phyloP scores from a whole-genome alignment of 2,888 invertebrate genomes.

The Polymixis lichenea region DNA sequence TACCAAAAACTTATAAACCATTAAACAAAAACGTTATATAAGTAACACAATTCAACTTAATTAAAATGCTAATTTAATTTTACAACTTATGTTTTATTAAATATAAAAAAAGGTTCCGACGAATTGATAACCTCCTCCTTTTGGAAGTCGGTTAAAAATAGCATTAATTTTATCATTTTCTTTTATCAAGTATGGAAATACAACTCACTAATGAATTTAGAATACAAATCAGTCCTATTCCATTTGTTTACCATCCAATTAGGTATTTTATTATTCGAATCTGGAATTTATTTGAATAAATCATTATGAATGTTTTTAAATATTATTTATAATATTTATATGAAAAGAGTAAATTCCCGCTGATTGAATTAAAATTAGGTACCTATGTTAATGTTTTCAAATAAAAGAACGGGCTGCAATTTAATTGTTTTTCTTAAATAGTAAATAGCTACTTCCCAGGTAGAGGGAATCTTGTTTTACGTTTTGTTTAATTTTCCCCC shows the following conservation, averaged over 20 bases:
- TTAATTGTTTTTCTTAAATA: constrained; percentile 5
- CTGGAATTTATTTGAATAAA: constrained; percentile 22
- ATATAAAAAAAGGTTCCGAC: too few relatives aligned
- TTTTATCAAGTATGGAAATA: constrained; percentile 6
- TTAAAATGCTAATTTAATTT: constrained; percentile 54
- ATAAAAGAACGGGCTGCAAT: not conserved
- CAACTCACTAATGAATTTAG: not conserved
- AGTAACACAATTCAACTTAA: constrained; percentile 25
- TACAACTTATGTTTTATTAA: constrained; percentile 23
- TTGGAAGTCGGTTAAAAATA: too few relatives aligned
- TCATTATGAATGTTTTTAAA: constrained; percentile 59
- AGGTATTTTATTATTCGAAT: constrained; percentile 54
- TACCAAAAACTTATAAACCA: too few relatives aligned
- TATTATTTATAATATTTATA: not conserved
- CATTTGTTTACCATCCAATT: constrained; percentile 35
- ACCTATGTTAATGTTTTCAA: not conserved
- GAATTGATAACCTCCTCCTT: too few relatives aligned
- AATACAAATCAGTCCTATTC: constrained; percentile 29
- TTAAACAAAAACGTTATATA: constrained; percentile 49
- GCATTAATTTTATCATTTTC: constrained; percentile 5
- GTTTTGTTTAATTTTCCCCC: constrained; percentile 16
- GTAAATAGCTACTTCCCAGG: not conserved
- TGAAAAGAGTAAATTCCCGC: not conserved
- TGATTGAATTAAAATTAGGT: not conserved
- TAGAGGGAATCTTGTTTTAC: constrained; percentile 10